Percentiles rank a stretch among this genome's conserved stretches.
Evolutionary conservation across 1,140 invertebrate species (phyloP).

Genomic region (Zelostemma sp.): DNA sequence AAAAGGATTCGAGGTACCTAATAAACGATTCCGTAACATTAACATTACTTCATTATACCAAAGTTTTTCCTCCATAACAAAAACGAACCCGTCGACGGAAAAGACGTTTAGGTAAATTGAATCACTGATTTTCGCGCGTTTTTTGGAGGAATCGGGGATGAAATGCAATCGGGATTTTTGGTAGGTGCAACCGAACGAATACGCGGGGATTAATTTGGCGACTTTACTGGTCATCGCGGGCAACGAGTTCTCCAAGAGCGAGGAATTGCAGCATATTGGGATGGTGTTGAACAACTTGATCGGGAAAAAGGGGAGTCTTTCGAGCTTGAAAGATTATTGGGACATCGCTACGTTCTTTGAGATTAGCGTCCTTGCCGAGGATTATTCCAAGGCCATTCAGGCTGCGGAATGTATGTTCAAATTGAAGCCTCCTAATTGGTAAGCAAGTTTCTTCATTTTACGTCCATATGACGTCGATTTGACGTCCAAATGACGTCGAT

Average conservation of each 20-base stretch:
- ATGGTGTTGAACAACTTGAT: constrained; percentile 98
- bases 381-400: constrained; percentile 97
- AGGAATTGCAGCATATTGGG: constrained; percentile 91
- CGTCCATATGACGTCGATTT: no score
- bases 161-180: no score
- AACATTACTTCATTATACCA: no score
- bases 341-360: constrained; percentile 99
- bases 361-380: constrained; percentile 96
- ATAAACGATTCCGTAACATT: neutral
- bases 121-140: no score
- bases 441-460: no score
- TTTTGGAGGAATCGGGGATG: no score
- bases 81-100: no score
- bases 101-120: neutral
- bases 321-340: constrained; percentile 97
- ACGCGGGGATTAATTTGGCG: constrained; percentile 98
- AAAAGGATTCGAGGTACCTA: constrained; percentile 88
- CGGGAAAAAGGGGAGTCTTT: constrained; percentile 96
- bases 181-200: constrained; percentile 98
- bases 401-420: constrained; percentile 99
- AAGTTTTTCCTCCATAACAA: no score
- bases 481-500: no score
- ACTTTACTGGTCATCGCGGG: constrained; percentile 98
- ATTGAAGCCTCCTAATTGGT: constrained; percentile 98
- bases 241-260: constrained; percentile 93